Evolutionary conservation across 1,140 invertebrate species (phyloP), one percentile per base, ranked within the genome.

Genomic region (Globodera rostochiensis): DNA sequence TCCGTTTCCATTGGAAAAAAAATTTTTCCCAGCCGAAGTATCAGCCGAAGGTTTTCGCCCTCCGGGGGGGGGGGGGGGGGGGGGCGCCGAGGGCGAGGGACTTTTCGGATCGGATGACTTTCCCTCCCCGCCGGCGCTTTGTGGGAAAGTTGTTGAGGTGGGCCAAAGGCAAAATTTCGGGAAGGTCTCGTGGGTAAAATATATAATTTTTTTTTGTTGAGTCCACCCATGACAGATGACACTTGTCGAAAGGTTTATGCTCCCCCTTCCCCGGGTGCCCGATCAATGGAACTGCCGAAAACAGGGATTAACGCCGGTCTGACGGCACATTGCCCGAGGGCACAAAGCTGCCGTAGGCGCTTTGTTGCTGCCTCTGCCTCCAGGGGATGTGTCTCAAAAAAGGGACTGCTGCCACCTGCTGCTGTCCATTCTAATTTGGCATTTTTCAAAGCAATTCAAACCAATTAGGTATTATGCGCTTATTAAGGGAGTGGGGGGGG

Each of bases 1-100:
- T 76, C 19, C 46, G 19, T 76, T 76, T 76, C 46, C 53, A 47
- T 76, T 13, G 74, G 5, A 76, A 76, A 76, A 76, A 76, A 76
- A 76, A n/a, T n/a, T 76, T 57, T 76, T 46, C 15, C 71, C 46
- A 73, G 11, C 57, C 11, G 15, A 60, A 60, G 57, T 60, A 60
- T 60, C 57, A 11, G 57, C 57, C 57, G 57, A 4, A 19, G 57
- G 11, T 13, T 60, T 60, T 19, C 11, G 57, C 57, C 57, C 57
- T 19, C 57, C 57, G 0, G 13, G 11, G 7, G 13, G 8, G 13
- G 9, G 9, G 57, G 57, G 15, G 57, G 13, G 57, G 19, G 5
- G 57, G 15, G 7, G 13, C 57, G 13, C 57, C 11, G 57, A 15
- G 15, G 57, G 13, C 11, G 19, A 19, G 57, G 15, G 57, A 15